Evolutionary conservation across 2,888 invertebrate species (phyloP).

Genomic region (Nomada fucata): DNA sequence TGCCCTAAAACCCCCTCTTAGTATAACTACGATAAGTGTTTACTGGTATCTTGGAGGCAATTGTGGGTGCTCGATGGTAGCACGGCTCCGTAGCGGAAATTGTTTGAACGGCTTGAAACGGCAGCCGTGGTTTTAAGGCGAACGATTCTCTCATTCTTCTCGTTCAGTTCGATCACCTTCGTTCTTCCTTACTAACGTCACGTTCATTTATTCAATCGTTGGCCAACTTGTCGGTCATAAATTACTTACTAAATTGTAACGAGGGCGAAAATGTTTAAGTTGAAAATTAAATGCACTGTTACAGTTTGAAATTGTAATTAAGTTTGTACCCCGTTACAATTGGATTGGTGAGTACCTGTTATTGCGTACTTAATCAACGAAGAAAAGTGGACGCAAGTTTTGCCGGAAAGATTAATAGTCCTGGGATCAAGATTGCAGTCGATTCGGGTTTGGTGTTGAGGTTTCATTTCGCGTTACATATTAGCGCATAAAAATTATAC

Average conservation of each 20-base stretch:
- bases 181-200: background rate
- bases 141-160: background rate
- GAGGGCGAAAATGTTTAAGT: no score
- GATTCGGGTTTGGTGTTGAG: no score
- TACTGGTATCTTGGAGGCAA: conserved; percentile 52
- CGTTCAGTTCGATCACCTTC: background rate
- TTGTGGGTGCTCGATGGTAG: conserved; percentile 41
- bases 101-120: conserved; percentile 19
- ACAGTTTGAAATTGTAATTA: background rate
- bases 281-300: background rate
- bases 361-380: no score
- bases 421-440: no score
- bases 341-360: no score
- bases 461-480: no score
- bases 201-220: no score
- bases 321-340: background rate
- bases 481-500: no score
- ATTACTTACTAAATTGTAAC: background rate
- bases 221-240: background rate
- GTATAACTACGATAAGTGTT: conserved; percentile 53
- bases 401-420: no score
- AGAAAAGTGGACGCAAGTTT: no score
- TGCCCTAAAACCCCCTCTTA: conserved; percentile 43
- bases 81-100: conserved; percentile 17
- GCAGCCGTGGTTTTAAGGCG: background rate